Conservation (phyloP, 1,140 invertebrate genomes). For the Microplitis demolitor region DNA sequence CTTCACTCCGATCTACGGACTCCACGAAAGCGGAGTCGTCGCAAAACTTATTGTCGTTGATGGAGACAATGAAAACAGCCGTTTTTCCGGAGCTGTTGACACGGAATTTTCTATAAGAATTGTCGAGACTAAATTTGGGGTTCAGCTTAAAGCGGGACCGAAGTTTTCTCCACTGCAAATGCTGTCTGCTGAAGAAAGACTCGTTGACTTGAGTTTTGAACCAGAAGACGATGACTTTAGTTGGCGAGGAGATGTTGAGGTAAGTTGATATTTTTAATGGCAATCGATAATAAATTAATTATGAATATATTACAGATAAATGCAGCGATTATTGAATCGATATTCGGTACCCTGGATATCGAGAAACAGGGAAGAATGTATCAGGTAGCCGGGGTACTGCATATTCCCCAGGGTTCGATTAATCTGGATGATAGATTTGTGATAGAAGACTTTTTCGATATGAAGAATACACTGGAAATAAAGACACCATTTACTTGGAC, state of each 20-base stretch:
- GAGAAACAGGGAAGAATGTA: constrained; percentile 63
- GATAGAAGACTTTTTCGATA: constrained; percentile 66
- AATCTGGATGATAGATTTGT: constrained; percentile 58
- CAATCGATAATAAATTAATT: background rate
- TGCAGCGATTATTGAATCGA: constrained; percentile 54
- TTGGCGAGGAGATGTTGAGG: constrained; percentile 65
- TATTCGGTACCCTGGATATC: constrained; percentile 64
- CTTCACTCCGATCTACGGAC: constrained; percentile 74
- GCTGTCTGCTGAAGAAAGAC: constrained; percentile 26
- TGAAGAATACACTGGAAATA: constrained; percentile 70
- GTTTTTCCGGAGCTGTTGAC: constrained; percentile 60
- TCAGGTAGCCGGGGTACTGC: constrained; percentile 58
- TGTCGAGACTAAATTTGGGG: constrained; percentile 67
- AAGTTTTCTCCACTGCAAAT: constrained; percentile 42
- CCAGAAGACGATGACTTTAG: constrained; percentile 56
- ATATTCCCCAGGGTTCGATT: constrained; percentile 62
- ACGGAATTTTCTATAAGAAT: constrained; percentile 71
- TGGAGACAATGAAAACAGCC: constrained; percentile 17
- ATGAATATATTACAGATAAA: constrained; percentile 37
- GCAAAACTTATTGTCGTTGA: constrained; percentile 67
- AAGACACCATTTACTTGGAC: constrained; percentile 67
- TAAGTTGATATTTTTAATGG: constrained; percentile 53
- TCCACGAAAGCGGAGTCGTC: constrained; percentile 75
- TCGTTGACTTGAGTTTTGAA: constrained; percentile 46
- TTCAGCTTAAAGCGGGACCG: constrained; percentile 44